Evolutionary conservation across 2,113 vertebrate genomes (phyloP), one percentile per base, ranked within the genome.

Genomic region (Bucco capensis): DNA sequence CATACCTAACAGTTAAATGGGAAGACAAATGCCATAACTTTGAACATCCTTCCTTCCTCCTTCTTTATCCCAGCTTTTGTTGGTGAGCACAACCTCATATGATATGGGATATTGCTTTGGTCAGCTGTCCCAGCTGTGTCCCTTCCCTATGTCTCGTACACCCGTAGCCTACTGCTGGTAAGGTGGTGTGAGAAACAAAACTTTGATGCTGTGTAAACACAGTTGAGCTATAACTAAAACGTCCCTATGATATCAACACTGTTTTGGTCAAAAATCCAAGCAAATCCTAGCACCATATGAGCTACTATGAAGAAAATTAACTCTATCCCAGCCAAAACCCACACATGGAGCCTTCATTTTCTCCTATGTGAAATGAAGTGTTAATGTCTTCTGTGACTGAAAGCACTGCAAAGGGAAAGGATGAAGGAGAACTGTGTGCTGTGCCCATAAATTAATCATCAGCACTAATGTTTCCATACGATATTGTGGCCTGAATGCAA

Each of bases 31-130:
- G 0, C 11, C 4, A 0, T 67, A 16, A 37, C 17, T 72, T 11
- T 0, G 0, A n/a, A 51, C 2, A 1, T 71, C 10, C 19, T 46
- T 24, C 31, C 8, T 74, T 61, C 35, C 25, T 46, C 10, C 13
- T 6, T 18, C 31, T 66, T 57, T 78, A n/a, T 70, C 24, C 16
- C 42, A 40, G 28, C 12, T 90, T 76, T 69, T 60, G 25, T 18
- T 67, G n/a, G 38, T 64, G 53, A 76, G n/a, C n/a, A 50, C 18
- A 57, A 18, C 25, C 23, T 83, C 11, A 5, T 50, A 9, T 15
- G 37, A 25, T 50, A 7, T 31, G 44, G 66, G 10, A 13, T 25
- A 38, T 47, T 10, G 11, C 30, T 80, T 38, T 46, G 12, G 21
- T 73, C 47, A 51, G 62, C 42, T 66, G 30, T 83, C 51, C 44